Evolutionary conservation across 2,888 invertebrate species (phyloP), one percentile per base, ranked within the genome.

Genomic region (Tupiocoris notatus): DNA sequence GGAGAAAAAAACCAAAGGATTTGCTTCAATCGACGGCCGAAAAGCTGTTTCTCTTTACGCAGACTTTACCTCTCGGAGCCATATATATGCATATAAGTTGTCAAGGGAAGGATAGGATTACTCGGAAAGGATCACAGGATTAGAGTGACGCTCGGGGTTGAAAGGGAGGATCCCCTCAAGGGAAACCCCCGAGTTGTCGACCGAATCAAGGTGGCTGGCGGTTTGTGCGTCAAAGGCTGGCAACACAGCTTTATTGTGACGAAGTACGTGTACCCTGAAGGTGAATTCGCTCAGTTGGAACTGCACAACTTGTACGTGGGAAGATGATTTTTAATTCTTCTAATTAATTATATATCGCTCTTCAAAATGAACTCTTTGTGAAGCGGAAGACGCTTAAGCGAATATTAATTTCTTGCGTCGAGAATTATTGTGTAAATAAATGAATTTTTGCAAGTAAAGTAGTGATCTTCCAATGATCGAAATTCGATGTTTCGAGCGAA

Each of bases 61-160:
- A 39, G 3, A 39, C 39, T 3, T 12, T 39, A 39, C 39, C 3
- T 39, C 39, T 12, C 39, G 18, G 59, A 24, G 59, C 70, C 70
- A 70, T 70, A 70, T 70, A 70, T 70, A 70, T 70, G 70, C 70
- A 70, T 70, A 70, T 59, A 54, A 17, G 59, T 70, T 70, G 70
- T 70, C 70, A 70, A 39, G 39, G 39, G 39, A 39, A 39, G 39
- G 39, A 39, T 39, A 12, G 39, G 39, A 39, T 39, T 39, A 39
- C 39, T 39, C 39, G 39, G 3, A 3, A 12, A 39, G 39, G 39
- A 39, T 39, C 39, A 39, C 39, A 39, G 39, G 39, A 39, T 39
- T 39, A 39, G 39, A 39, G 39, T 39, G 39, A 39, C 39, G 39
- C 12, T 39, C 39, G 39, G 39, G 39, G 39, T 39, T 39, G 39